Conservation (phyloP, 2,888 invertebrate genomes). For the Cepaea hortensis region DNA sequence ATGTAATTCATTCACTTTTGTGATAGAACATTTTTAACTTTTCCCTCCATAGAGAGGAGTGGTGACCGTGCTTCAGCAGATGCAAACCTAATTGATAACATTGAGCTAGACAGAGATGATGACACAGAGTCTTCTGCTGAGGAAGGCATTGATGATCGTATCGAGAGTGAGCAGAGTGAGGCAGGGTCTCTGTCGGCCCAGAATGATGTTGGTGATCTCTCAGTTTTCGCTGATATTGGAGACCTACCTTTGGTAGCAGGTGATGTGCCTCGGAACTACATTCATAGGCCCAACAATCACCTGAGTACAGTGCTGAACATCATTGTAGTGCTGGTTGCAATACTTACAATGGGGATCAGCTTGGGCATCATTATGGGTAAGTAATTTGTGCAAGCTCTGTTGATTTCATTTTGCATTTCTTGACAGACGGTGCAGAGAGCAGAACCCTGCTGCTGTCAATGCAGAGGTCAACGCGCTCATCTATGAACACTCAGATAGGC, state of each 20-base stretch:
- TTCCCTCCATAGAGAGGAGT: not conserved
- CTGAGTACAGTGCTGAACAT: constrained; percentile 54
- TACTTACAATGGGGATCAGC: constrained; percentile 53
- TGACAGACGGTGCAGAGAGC: too few species aligned
- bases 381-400: not conserved
- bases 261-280: constrained; percentile 52
- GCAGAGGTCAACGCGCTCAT: too few species aligned
- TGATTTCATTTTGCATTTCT: not conserved
- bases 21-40: not conserved
- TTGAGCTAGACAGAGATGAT: constrained; percentile 39
- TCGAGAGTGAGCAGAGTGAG: constrained; percentile 58
- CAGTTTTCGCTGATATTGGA: constrained; percentile 54
- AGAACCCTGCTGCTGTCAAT: too few species aligned
- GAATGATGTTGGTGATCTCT: constrained; percentile 53
- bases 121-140: constrained; percentile 52
- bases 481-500: too few species aligned
- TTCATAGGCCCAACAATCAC: constrained; percentile 53
- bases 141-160: constrained; percentile 53
- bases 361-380: constrained; percentile 55
- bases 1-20: too few species aligned
- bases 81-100: not conserved
- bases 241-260: constrained; percentile 53
- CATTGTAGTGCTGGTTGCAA: constrained; percentile 49
- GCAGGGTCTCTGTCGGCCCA: constrained; percentile 46
- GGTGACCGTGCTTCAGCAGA: not conserved